Evolutionary conservation across 1,140 invertebrate genomes (phyloP).

Genomic region (Bombus sylvicola): DNA sequence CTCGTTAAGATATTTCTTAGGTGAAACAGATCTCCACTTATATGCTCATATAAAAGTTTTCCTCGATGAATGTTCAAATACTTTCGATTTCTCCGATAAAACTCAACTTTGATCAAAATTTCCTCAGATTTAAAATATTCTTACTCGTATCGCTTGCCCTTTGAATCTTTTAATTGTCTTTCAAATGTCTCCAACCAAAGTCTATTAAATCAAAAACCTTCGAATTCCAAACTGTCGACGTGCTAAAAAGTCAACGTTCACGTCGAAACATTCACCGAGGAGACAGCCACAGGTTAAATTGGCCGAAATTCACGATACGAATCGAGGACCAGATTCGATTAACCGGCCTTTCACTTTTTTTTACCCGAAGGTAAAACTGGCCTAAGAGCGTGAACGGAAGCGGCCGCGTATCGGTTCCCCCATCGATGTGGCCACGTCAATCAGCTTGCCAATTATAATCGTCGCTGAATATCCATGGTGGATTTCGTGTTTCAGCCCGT

Average conservation of each 20-base stretch:
- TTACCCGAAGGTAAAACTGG: background rate
- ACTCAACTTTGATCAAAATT: no score
- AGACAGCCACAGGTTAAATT: background rate
- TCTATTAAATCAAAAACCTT: background rate
- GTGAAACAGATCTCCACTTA: no score
- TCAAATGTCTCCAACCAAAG: background rate
- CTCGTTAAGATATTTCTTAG: no score
- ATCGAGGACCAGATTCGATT: slow-evolving; percentile 17
- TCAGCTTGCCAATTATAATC: slow-evolving; percentile 47
- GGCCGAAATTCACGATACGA: background rate
- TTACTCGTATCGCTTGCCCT: background rate
- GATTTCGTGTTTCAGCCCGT: background rate
- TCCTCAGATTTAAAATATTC: no score
- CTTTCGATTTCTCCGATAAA: no score
- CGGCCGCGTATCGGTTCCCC: background rate
- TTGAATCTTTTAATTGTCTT: background rate
- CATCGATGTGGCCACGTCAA: slow-evolving; percentile 23
- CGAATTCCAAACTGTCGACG: background rate
- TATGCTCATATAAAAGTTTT: no score
- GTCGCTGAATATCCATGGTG: background rate
- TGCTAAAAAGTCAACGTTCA: background rate
- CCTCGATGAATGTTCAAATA: no score
- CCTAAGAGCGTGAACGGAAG: slow-evolving; percentile 25
- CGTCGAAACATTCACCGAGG: background rate
- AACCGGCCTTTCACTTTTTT: slow-evolving; percentile 32